Evolutionary conservation across 2,888 invertebrate species (phyloP).

Genomic region (Ariolimax columbianus): DNA sequence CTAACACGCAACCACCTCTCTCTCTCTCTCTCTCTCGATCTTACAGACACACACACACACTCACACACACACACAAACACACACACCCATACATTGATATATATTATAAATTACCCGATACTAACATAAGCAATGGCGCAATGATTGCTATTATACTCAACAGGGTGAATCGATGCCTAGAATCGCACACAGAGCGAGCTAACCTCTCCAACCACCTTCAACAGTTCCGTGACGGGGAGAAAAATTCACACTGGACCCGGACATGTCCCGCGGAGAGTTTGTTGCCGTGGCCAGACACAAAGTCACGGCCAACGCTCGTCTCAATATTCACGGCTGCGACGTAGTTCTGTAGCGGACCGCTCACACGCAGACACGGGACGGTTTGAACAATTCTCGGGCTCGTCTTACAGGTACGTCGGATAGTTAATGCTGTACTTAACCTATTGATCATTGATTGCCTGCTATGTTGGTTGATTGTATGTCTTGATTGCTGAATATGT

Average conservation of each 20-base stretch:
- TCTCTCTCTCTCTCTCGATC: too few species aligned
- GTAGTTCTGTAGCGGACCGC: background rate
- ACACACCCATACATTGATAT: too few species aligned
- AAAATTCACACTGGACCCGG: background rate
- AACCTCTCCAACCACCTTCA: background rate
- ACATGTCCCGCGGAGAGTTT: background rate
- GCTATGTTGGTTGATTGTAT: too few species aligned
- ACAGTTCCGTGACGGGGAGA: background rate
- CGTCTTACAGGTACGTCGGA: background rate
- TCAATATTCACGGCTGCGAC: background rate
- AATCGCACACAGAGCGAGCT: background rate
- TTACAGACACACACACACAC: too few species aligned
- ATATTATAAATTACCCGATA: too few species aligned
- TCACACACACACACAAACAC: too few species aligned
- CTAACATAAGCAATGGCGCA: too few species aligned
- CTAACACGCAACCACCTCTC: too few species aligned
- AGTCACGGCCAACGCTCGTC: constrained; percentile 9
- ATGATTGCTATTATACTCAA: too few species aligned
- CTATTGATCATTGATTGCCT: too few species aligned
- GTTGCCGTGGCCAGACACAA: background rate
- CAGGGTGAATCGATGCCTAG: background rate
- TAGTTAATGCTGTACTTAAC: background rate
- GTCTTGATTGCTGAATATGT: too few species aligned
- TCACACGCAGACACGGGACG: background rate
- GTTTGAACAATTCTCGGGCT: background rate